Base-by-base conservation (phyloP, 2,888 invertebrate genomes). In the Oscheius sp. region DNA sequence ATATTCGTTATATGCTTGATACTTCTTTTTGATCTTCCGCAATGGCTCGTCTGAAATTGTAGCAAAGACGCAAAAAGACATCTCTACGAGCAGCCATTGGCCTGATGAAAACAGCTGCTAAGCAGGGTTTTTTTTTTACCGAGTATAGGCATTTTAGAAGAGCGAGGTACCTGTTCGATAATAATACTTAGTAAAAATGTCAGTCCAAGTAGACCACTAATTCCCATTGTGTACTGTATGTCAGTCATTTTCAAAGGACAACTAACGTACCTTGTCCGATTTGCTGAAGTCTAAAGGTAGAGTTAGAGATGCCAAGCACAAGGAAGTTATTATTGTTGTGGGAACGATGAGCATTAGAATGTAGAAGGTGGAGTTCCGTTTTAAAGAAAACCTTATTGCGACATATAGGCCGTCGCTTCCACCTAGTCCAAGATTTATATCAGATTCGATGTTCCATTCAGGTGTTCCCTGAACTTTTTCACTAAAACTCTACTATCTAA, bases 11-110 rank as follows among this genome's bases (percentile, higher is more conserved):
- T 21, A 21, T 21, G 21, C 21, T 21, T 21, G 21, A 21, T 21
- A 62, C 62, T 29, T 10, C 47, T 62, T 62, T n/a, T 62, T 62
- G 37, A 62, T n/a, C 2, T 2, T 7, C 10, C 62, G 11, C 4
- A 62, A 32, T 37, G 62, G 62, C n/a, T 62, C 47, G 29, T 62
- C 62, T 4, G 47, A 7, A 13, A 62, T 62, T 62, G 37, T 62
- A 10, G 35, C 62, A 47, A 62, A 5, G n/a, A 62, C 62, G 47
- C 62, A 62, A n/a, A 42, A 62, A n/a, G 47, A 62, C 62, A 62
- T 62, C n/a, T 62, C 62, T 13, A 62, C 62, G 9, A 62, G 37
- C 35, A 62, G 47, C 62, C 62, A 62, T 62, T 62, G 37, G 2
- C 62, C 62, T 58, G 4, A 21, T 21, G 35, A 58, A 33, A 58